Evolutionary conservation across 2,888 invertebrate species (phyloP), one percentile per base, ranked within the genome.

Genomic region (Lepidocyrtinus sp.): DNA sequence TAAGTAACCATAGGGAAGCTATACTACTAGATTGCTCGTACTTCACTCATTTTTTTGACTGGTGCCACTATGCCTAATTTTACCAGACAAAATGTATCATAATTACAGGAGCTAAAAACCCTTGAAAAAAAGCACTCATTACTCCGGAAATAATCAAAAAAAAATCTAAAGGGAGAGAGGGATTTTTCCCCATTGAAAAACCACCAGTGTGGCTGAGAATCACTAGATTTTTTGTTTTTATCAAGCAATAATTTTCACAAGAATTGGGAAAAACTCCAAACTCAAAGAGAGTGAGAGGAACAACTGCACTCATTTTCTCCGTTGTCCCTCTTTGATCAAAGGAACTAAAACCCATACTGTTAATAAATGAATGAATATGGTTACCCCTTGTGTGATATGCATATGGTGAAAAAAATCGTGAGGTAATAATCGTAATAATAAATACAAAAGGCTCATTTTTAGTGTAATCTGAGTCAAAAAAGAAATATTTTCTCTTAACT

Each of bases 61-160:
- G 75, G 75, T 76, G 75, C 75, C 75, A 76, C 70, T 76, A 50
- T 63, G 75, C 75, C 75, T 76, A 76, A 76, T 76, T 76, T 76
- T 76, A 76, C 75, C 75, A 76, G 75, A 76, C 75, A 76, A 76
- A 75, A 76, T 76, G 75, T 76, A 76, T 76, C 75, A 76, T 76
- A 76, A 76, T 76, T 76, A 76, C 70, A 70, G 75, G 62, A 76
- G 63, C 45, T 36, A 36, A 36, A 72, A 72, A 69, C 75, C 75
- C 70, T 70, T 76, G 70, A 71, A 76, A 75, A n/a, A 76, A 76
- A 71, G 76, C 70, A 76, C 70, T 76, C 76, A 76, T 76, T 76
- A 76, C 70, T 76, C 75, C 75, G 75, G 75, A 76, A 76, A 76
- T 76, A 76, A 76, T 76, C 75, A 76, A 76, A 76, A n/a, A n/a